Evolutionary conservation across 2,797 vertebrate genomes (phyloP).

Genomic region (Nothura maculosa): DNA sequence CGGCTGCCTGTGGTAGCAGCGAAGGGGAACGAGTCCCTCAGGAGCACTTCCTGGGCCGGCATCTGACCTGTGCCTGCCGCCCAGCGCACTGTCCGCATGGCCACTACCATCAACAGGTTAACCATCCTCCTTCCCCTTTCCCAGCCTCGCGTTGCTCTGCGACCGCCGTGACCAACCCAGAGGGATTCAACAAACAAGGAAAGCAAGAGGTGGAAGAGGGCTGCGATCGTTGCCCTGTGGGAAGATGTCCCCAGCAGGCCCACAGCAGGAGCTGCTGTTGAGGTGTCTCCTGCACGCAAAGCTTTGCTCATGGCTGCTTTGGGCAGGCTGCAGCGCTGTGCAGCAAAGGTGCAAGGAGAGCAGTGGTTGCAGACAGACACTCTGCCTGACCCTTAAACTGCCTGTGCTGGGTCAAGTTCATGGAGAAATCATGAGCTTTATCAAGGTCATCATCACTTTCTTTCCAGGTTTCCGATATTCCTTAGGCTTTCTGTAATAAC

Average conservation of each 20-base stretch:
- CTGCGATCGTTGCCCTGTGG: fast-evolving
- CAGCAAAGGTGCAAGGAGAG: not conserved
- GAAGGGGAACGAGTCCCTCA: conserved; percentile 58
- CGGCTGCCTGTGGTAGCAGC: conserved; percentile 57
- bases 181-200: not conserved
- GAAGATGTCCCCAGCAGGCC: not conserved
- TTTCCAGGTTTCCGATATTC: not conserved
- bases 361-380: not conserved
- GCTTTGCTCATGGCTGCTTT: not conserved
- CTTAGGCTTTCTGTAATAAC: not conserved
- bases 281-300: not conserved
- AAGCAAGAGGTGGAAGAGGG: not conserved
- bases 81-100: fast-evolving
- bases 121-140: not conserved
- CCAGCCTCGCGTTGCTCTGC: fast-evolving
- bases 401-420: not conserved
- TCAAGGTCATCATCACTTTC: not conserved
- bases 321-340: not conserved
- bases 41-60: not conserved
- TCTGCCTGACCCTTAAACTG: not conserved
- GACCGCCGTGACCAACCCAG: fast-evolving
- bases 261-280: not conserved
- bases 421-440: not conserved
- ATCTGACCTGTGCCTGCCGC: not conserved
- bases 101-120: fast-evolving